phyloP scores from a whole-genome alignment of 2,888 invertebrate species.

The Sarcophaga rosellei region DNA sequence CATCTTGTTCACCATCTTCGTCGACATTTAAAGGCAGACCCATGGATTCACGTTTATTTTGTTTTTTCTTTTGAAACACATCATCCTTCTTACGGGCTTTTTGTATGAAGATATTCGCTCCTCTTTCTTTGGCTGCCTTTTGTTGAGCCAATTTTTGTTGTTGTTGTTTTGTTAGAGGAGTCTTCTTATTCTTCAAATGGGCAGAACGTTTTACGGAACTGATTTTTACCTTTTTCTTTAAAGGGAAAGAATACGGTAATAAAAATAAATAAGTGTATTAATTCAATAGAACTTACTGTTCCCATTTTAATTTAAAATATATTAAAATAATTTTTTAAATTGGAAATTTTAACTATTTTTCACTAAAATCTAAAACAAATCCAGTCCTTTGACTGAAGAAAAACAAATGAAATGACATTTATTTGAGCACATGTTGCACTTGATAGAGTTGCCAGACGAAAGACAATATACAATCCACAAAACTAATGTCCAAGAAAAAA shows the following conservation, averaged over 20 bases:
- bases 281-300: constrained; percentile 45
- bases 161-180: constrained; percentile 77
- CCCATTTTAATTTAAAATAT: constrained; percentile 43
- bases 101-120: constrained; percentile 77
- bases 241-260: neutral
- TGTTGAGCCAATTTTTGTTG: constrained; percentile 76
- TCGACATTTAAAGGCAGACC: constrained; percentile 70
- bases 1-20: constrained; percentile 74
- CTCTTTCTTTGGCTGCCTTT: constrained; percentile 74
- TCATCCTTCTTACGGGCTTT: constrained; percentile 76
- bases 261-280: no score
- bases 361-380: neutral
- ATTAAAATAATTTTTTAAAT: neutral
- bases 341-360: neutral
- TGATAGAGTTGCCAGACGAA: neutral
- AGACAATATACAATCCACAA: neutral
- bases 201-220: constrained; percentile 80
- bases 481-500: neutral
- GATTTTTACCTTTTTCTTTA: constrained; percentile 81
- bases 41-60: constrained; percentile 74
- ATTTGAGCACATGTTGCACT: constrained; percentile 56
- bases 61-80: constrained; percentile 75
- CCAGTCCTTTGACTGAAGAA: neutral
- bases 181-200: constrained; percentile 79
- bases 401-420: constrained; percentile 58